Base-by-base conservation (phyloP, 2,888 invertebrate genomes). In the Lamproptera curius region DNA sequence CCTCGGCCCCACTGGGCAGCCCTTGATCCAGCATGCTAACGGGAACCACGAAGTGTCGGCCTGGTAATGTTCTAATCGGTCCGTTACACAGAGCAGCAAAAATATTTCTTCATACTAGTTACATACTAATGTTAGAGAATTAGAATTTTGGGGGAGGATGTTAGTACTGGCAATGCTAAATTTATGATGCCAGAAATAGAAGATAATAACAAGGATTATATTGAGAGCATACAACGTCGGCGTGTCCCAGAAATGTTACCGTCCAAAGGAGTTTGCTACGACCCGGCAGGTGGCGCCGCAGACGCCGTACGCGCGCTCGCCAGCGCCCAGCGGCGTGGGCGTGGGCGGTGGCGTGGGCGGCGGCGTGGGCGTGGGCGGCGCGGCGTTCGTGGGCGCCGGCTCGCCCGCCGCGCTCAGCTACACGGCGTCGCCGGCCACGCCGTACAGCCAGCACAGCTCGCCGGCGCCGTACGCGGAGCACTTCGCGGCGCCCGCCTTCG, bases 391-490 rank as follows among this genome's bases (percentile, higher is more conserved):
- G 4, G 76, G 80, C n/a, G 69, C 69, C 13, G 74, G 78, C 53
- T 77, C 82, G 9, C 77, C 78, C 10, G 74, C 67, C 58, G 62
- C 69, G 59, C 70, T 55, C 62, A 67, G 64, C 55, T 86, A 76
- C 82, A 79, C 79, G 53, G 78, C 83, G 40, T 83, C 83, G 44
- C 84, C 84, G 3, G 76, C 82, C 57, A 83, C 83, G 62, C 83
- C 84, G 41, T 85, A 84, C 78, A 71, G 71, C 61, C 82, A 83
- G 64, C 85, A 85, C 76, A 79, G 79, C 48, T 82, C 81, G 53
- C 82, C 81, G 40, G 79, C 80, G 66, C 73, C 70, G 39, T 67
- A 74, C 49, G 61, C 70, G 37, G 59, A 61, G 62, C 46, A 47
- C 37, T 47, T 47, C 26, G 35, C 45, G 15, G 26, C 46, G 14